Conservation (phyloP, 2,888 invertebrate species). For the Morinoia aosen region DNA sequence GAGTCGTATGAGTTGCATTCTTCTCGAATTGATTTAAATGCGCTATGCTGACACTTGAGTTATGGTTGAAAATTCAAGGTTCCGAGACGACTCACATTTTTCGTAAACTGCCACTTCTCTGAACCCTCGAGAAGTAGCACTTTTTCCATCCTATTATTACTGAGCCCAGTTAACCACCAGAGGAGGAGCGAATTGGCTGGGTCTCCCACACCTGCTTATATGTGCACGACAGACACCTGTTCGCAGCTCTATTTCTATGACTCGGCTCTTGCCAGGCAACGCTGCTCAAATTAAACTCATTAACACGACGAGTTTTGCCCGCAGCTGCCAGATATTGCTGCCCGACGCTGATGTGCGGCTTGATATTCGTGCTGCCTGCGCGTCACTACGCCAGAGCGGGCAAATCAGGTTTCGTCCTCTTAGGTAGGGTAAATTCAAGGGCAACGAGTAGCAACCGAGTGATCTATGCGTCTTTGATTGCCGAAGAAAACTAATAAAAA, state of each 20-base stretch:
- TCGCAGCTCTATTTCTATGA: slow-evolving; percentile 1
- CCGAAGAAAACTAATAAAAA: no score
- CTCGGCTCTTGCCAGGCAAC: not conserved
- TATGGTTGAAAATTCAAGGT: not conserved
- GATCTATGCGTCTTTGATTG: no score
- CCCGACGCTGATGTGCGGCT: not conserved
- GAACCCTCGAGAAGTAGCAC: not conserved
- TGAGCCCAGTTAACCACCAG: not conserved
- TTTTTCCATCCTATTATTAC: no score
- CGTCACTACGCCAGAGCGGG: not conserved
- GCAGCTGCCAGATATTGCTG: not conserved
- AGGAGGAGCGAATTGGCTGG: not conserved
- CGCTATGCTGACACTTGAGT: not conserved
- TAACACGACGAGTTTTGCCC: not conserved
- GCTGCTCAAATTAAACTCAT: slow-evolving; percentile 9
- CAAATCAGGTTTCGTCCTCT: not conserved
- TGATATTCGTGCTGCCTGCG: not conserved
- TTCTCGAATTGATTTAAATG: not conserved
- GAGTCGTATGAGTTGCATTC: not conserved
- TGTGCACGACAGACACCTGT: not conserved
- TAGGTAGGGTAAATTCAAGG: not conserved
- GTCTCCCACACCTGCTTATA: not conserved
- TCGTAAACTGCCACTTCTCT: not conserved
- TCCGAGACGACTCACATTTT: not conserved
- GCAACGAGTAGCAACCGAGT: no score